Evolutionary conservation across 1,140 invertebrate genomes (phyloP), one percentile per base, ranked within the genome.

Genomic region (Telenomus remus): DNA sequence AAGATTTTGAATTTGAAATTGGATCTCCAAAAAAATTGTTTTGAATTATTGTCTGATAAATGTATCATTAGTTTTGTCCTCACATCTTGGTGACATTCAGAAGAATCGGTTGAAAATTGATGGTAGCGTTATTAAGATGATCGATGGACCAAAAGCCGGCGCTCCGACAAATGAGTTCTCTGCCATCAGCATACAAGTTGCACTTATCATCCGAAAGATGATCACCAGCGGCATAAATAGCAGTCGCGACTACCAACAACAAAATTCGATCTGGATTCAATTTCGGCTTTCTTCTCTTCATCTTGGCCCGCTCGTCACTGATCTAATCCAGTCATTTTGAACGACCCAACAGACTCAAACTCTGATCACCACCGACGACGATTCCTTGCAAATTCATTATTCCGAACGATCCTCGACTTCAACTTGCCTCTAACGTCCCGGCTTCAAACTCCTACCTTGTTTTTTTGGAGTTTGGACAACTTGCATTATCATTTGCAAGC

Each of bases 401-500:
- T 27, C 19, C 19, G 1, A 3, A 27, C 19, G 19, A 27, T 27
- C 19, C 19, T 27, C 19, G 19, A 9, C 3, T 39, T 39, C 37
- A 2, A 27, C 19, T 39, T 39, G 9, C 37, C 37, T 39, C 34
- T n/a, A 11, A 39, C 37, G 37, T 9, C 9, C 37, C 37, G 37
- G 9, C n/a, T 4, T n/a, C 37, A 39, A 39, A 39, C 37, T 39
- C 9, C 37, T 27, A 27, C 11, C 8, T 10, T 16, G 47, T 60
- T 51, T 50, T 34, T 50, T 44, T 33, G n/a, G 37, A 39, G 37
- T 39, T 39, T 39, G 9, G 37, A 10, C 10, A 63, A 63, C 59
- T 63, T 53, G 16, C 59, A 46, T 63, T 53, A 61, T 39, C 19
- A 34, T 34, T 61, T 49, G 56, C 56, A 50, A 49, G 14, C 11